phyloP scores from a whole-genome alignment of 64 coral and sea anemone species.

The Porites australiensis region DNA sequence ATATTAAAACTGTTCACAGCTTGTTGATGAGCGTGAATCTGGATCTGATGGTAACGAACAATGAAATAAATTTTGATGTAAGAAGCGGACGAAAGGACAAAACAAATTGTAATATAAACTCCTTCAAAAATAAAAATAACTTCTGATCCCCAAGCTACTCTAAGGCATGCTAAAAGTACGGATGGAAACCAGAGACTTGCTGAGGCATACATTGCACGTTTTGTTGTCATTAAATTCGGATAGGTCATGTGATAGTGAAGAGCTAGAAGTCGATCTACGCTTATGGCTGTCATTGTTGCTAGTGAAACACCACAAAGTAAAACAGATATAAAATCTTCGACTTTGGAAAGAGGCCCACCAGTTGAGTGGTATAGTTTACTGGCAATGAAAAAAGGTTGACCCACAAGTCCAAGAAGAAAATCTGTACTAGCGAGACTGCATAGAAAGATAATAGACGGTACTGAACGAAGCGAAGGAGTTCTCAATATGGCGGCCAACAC shows the following conservation, averaged over 20 bases:
- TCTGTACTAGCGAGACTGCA: conserved; percentile 5
- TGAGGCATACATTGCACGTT: not conserved
- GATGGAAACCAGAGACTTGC: not conserved
- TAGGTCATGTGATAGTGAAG: not conserved
- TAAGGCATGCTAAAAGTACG: too few species aligned
- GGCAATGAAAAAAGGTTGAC: not conserved
- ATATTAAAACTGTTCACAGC: too few species aligned
- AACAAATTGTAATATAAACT: not conserved
- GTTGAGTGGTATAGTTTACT: not conserved
- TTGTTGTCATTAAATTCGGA: not conserved
- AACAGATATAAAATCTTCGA: not conserved
- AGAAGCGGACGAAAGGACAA: not conserved
- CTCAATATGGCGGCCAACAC: not conserved
- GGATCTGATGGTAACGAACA: too few species aligned
- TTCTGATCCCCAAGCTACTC: too few species aligned
- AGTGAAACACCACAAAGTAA: not conserved
- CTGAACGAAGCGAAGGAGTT: not conserved
- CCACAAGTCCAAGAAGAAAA: conserved; percentile 9
- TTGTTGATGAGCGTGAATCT: too few species aligned
- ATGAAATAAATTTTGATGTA: too few species aligned
- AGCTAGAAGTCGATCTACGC: not conserved
- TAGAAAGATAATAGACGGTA: not conserved
- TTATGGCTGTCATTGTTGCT: not conserved
- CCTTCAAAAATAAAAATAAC: too few species aligned
- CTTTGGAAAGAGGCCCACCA: too few species aligned